Percentiles rank a stretch among this genome's conserved stretches.
Conservation (phyloP, 2,888 invertebrate species). For the Pyrrhosoma nymphula region DNA sequence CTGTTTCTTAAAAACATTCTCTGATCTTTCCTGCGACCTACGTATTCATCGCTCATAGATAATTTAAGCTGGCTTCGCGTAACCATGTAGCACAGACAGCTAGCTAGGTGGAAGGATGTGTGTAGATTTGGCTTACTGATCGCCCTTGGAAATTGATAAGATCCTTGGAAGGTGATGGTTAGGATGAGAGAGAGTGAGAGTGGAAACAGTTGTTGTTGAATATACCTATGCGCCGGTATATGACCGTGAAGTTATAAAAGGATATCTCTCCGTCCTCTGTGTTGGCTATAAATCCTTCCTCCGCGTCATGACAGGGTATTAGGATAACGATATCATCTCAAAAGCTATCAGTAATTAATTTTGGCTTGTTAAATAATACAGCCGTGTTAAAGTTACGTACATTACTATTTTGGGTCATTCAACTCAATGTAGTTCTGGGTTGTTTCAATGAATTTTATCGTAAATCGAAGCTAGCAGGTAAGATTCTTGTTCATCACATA, state of each 20-base stretch:
- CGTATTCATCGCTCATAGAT: not conserved
- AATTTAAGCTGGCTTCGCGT: not conserved
- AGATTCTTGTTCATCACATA: too few species aligned
- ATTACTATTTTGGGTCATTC: too few species aligned
- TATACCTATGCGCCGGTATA: not conserved
- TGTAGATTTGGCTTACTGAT: slow-evolving; percentile 3
- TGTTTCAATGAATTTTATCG: too few species aligned
- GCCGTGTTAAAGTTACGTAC: too few species aligned
- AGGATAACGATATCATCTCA: not conserved
- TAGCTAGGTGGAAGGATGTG: slow-evolving; percentile 17
- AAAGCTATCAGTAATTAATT: not conserved
- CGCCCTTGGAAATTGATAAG: slow-evolving; percentile 47
- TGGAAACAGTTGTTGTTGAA: not conserved
- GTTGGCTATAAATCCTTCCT: not conserved
- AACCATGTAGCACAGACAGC: not conserved
- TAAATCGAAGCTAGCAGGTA: too few species aligned
- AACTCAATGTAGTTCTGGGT: too few species aligned
- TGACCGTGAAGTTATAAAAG: slow-evolving; percentile 7
- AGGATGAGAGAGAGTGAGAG: not conserved
- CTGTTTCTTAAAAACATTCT: not conserved
- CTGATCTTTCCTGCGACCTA: not conserved
- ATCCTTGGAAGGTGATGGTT: not conserved
- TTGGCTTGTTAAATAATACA: not conserved
- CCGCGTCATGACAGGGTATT: not conserved
- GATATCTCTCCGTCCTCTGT: not conserved